phyloP scores from a whole-genome alignment of 2,888 invertebrate genomes.

The Lagria hirta region DNA sequence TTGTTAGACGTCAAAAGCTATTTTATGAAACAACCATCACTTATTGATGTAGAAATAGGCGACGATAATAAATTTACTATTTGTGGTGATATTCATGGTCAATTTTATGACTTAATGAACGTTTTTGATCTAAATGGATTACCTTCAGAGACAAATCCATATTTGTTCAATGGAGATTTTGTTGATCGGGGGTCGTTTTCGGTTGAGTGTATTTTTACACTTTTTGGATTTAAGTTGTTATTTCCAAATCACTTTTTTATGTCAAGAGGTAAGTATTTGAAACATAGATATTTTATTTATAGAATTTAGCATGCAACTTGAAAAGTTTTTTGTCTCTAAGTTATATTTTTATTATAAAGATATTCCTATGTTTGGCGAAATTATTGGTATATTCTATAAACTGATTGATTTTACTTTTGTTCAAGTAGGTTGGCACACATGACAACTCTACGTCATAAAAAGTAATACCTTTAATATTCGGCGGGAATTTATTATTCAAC shows the following conservation, averaged over 20 bases:
- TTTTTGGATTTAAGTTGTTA: slow-evolving; percentile 95
- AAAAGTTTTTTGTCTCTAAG: slow-evolving; percentile 5
- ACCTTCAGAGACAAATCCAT: slow-evolving; percentile 93
- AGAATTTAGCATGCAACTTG: background rate
- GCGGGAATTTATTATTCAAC: too few species aligned
- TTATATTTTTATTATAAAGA: too few species aligned
- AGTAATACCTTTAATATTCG: too few species aligned
- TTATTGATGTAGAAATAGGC: slow-evolving; percentile 87
- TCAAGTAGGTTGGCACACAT: too few species aligned
- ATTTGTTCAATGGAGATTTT: slow-evolving; percentile 99
- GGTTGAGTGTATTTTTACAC: slow-evolving; percentile 96
- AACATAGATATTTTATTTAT: too few species aligned
- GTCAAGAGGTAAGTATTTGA: slow-evolving; percentile 83
- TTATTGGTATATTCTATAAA: too few species aligned
- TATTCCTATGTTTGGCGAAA: too few species aligned
- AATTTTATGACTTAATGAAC: slow-evolving; percentile 97
- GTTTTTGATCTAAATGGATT: slow-evolving; percentile 96
- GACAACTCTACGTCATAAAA: too few species aligned
- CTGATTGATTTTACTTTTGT: too few species aligned
- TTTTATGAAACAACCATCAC: slow-evolving; percentile 80
- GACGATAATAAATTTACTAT: slow-evolving; percentile 92
- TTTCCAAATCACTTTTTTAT: slow-evolving; percentile 96
- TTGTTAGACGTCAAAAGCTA: slow-evolving; percentile 85
- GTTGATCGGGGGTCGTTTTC: slow-evolving; percentile 99
- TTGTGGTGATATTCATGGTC: slow-evolving; percentile 98